Evolutionary conservation across 1,140 invertebrate genomes (phyloP), one percentile per base, ranked within the genome.

Genomic region (Cyclargus thomasi): DNA sequence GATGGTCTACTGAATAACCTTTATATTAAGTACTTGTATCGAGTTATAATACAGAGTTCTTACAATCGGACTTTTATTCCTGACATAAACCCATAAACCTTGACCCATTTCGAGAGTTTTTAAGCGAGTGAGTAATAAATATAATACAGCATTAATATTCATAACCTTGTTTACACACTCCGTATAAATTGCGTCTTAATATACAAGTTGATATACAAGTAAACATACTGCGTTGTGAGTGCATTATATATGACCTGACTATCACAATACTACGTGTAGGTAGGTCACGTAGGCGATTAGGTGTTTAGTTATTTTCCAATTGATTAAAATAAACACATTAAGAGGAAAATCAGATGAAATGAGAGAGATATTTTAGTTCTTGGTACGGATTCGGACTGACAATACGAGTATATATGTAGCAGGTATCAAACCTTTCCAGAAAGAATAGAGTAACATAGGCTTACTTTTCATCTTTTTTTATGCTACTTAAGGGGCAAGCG

Each of bases 271-370:
- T 59, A 59, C 76, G 81, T 85, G 83, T 81, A 73, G 80, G 79
- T 85, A 85, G 86, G 84, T 86, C 86, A 86, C 84, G 84, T 88
- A 85, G 75, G 68, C 77, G 74, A 6, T 20, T 55, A 67, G 77
- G 77, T 79, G 79, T 75, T 72, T 75, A 29, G 65, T 66, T 17
- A 59, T 59, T 20, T 53, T 59, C 55, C 35, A 66, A 16, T 2
- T 1, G 39, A 14, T 47, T 47, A 47, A 47, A 47, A 16, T 16
- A 47, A 14, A 4, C 14, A 11, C 11, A 39, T 11, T 8, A 39
- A 1, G 7, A 1, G 36, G 36, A 39, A 39, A 39, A 39, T 23
- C 23, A 23, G 6, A 23, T 23, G 23, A 23, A 23, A 29, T 7
- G 29, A 29, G n/a, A n/a, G n/a, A n/a, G n/a, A n/a, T n/a, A n/a